These are phyloP conservation scores for Actinemys pallida DNA, from an alignment of 2,113 vertebrate genomes.

Conservation along the genomic window DNA sequence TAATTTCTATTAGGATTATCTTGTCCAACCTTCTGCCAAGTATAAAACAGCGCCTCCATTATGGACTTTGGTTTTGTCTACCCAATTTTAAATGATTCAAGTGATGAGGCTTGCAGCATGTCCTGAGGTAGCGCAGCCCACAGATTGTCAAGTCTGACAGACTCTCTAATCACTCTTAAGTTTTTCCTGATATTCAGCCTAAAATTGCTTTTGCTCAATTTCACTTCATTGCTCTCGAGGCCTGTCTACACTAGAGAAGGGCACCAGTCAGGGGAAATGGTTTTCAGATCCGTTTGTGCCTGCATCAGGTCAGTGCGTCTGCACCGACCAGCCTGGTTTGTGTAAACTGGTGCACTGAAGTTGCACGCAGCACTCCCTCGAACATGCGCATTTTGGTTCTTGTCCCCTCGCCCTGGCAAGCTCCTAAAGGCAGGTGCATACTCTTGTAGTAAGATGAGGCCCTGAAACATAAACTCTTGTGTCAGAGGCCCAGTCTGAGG, in stretches of 20 bases:
- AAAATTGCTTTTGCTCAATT: neutral
- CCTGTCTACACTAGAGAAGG: neutral
- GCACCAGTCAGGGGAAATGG: neutral
- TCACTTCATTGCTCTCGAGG: neutral
- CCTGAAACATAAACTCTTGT: too few species aligned
- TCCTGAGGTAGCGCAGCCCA: neutral
- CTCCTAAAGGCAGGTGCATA: neutral
- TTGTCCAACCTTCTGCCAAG: neutral
- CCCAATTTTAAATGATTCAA: neutral
- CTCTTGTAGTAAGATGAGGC: too few species aligned
- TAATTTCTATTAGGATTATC: neutral
- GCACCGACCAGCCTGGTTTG: neutral
- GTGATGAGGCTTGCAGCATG: neutral
- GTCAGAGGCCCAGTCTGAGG: too few species aligned
- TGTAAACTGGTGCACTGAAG: neutral
- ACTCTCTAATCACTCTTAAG: neutral
- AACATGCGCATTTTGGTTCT: neutral
- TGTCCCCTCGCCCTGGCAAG: neutral
- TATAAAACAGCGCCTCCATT: neutral
- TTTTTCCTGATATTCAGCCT: neutral
- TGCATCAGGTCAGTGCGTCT: neutral
- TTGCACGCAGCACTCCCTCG: neutral
- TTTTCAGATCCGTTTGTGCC: neutral
- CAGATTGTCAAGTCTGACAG: neutral
- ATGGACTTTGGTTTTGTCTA: neutral